Evolutionary conservation across 2,797 vertebrate species (phyloP).

Genomic region (Apodemus agrarius): DNA sequence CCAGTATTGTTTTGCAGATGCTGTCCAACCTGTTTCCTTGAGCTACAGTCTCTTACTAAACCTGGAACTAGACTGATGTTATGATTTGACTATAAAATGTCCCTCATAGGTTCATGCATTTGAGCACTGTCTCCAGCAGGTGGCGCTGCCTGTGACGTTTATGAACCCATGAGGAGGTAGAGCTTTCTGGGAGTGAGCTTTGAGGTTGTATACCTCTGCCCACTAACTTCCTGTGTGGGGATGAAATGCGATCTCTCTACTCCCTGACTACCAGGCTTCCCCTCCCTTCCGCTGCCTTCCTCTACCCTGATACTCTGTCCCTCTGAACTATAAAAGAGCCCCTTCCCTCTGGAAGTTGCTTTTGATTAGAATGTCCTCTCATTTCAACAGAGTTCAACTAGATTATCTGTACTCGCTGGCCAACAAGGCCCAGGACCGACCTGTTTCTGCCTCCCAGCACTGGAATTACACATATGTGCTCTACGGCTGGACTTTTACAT

Average conservation of each 20-base stretch:
- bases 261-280: not conserved
- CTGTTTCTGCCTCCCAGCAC: not conserved
- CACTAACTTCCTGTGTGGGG: not conserved
- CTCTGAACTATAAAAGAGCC: no score
- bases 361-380: not conserved
- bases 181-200: not conserved
- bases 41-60: not conserved
- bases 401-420: not conserved
- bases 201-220: not conserved
- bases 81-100: not conserved
- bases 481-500: not conserved
- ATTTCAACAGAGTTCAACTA: not conserved
- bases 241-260: not conserved
- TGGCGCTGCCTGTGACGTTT: no score
- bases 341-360: not conserved
- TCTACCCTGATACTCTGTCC: not conserved
- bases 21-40: not conserved
- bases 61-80: not conserved
- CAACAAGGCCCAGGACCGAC: not conserved
- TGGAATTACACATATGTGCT: not conserved
- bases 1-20: not conserved
- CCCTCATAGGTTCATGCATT: not conserved
- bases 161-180: no score
- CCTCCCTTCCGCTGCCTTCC: not conserved
- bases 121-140: not conserved